Conservation (phyloP, 2,113 vertebrate species). For the Phylloscopus trochiloides region DNA sequence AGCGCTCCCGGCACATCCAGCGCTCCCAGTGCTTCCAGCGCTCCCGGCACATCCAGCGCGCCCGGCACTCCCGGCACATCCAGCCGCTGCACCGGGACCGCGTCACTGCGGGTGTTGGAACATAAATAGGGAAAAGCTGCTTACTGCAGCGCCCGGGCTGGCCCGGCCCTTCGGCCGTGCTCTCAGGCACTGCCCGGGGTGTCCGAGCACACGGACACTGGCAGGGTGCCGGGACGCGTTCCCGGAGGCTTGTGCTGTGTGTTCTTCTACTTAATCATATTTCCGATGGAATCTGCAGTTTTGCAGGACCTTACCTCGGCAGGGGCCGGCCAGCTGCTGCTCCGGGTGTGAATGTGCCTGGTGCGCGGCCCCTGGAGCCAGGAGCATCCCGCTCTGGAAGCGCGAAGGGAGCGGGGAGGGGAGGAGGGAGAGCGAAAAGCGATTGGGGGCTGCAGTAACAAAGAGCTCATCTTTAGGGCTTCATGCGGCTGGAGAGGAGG, state of each 20-base stretch:
- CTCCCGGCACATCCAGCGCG: neutral
- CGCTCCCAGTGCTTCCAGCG: neutral
- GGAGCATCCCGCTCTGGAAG: neutral
- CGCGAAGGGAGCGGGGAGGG: neutral
- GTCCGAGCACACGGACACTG: neutral
- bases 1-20: neutral
- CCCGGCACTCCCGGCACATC: accelerated
- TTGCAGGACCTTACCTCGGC: neutral
- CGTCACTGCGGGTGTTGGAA: neutral
- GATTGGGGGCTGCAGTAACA: neutral
- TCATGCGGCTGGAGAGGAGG: neutral
- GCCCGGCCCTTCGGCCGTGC: neutral
- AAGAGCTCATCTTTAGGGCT: conserved; percentile 36
- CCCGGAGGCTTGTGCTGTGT: neutral
- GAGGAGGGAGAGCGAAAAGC: neutral
- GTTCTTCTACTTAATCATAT: neutral
- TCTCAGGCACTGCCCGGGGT: neutral
- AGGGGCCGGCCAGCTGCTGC: neutral
- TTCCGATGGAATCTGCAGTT: neutral
- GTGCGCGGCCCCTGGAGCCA: neutral
- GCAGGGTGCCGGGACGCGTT: neutral
- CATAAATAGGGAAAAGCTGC: neutral
- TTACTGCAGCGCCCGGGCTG: neutral
- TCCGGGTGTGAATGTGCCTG: neutral
- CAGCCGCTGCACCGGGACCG: neutral